Percentiles rank a stretch among this genome's conserved stretches.
Conservation (phyloP, 2,113 vertebrate species). For the Ptychochromis oligacanthus region DNA sequence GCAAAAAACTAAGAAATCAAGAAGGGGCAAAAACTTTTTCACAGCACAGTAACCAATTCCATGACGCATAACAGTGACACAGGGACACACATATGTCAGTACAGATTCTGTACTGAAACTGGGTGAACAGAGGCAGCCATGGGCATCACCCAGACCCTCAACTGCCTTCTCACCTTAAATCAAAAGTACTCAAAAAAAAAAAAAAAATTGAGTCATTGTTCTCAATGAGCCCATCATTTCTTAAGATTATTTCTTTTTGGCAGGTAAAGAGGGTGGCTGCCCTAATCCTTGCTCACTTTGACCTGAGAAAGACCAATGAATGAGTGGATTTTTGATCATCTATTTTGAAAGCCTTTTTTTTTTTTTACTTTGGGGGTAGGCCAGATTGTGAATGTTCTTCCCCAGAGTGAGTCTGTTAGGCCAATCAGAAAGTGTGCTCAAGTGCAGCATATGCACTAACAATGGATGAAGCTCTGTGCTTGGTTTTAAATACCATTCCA, state of each 20-base stretch:
- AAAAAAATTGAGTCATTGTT: neutral
- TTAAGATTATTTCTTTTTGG: slow-evolving; percentile 13
- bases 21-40: too few species aligned
- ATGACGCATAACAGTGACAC: neutral
- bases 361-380: slow-evolving; percentile 13
- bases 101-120: neutral
- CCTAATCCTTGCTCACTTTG: slow-evolving; percentile 24
- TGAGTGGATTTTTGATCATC: slow-evolving; percentile 9
- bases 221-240: slow-evolving; percentile 10
- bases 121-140: neutral
- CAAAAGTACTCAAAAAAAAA: neutral
- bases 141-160: neutral
- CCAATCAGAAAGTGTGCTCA: slow-evolving; percentile 54
- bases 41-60: neutral
- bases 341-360: neutral
- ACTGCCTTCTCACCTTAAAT: slow-evolving; percentile 7
- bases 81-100: neutral
- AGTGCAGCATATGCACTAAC: slow-evolving; percentile 40
- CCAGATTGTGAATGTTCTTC: slow-evolving; percentile 40
- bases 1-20: too few species aligned
- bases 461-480: slow-evolving; percentile 41
- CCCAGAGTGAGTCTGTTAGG: slow-evolving; percentile 52
- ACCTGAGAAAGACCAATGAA: slow-evolving; percentile 21
- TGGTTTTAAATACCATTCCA: slow-evolving; percentile 68
- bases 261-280: slow-evolving; percentile 11